Percentiles rank a stretch among this genome's conserved stretches.
These are phyloP conservation scores for Drosophila tristis DNA, from an alignment of 1,140 invertebrate genomes.

Conservation along the genomic window DNA sequence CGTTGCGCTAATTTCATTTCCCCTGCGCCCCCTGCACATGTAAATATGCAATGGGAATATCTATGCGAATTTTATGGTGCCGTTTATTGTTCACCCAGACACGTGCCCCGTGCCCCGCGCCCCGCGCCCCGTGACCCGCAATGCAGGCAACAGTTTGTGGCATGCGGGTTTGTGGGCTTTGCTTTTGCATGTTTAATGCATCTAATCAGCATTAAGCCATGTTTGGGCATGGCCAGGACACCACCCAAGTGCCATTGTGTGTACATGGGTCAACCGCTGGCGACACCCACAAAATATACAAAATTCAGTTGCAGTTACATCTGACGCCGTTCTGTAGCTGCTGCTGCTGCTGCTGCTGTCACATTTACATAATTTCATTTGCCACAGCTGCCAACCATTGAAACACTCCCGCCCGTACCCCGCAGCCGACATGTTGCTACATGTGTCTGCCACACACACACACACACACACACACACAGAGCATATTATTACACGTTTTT, in stretches of 20 bases:
- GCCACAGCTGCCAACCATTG: constrained; percentile 56
- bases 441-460: constrained; percentile 5
- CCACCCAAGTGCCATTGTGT: constrained; percentile 7
- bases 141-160: constrained; percentile 41
- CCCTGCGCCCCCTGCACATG: constrained; percentile 10
- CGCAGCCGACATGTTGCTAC: background rate
- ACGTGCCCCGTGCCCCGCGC: background rate
- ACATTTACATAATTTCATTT: constrained; percentile 82
- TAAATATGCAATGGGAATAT: constrained; percentile 37
- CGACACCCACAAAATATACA: constrained; percentile 32
- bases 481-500: constrained; percentile 75
- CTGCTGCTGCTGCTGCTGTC: constrained; percentile 35
- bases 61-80: constrained; percentile 40
- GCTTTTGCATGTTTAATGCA: constrained; percentile 76
- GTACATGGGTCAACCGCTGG: constrained; percentile 54
- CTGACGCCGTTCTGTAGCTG: background rate
- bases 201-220: constrained; percentile 78
- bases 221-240: constrained; percentile 55
- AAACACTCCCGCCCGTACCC: background rate
- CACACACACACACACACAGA: no score
- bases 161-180: constrained; percentile 51
- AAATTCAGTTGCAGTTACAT: constrained; percentile 48
- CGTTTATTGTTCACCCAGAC: constrained; percentile 54
- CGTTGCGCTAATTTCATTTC: constrained; percentile 64
- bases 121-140: background rate